Evolutionary conservation across 2,797 vertebrate species (phyloP).

Genomic region (Sarcoramphus papa): DNA sequence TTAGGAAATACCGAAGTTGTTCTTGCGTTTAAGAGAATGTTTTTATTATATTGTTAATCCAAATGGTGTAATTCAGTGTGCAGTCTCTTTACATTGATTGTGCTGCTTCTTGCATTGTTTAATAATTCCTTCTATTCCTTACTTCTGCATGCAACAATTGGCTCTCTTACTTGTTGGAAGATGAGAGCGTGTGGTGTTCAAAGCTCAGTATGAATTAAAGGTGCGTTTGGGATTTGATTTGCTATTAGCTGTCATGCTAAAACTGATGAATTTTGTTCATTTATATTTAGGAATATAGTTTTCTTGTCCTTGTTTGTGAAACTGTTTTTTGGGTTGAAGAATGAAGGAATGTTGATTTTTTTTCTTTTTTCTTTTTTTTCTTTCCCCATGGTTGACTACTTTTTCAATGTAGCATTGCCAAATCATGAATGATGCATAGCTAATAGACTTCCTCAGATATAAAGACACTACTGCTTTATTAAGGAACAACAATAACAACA

Average conservation of each 20-base stretch:
- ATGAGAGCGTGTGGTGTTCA: constrained; percentile 62
- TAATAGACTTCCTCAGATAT: neutral
- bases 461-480: neutral
- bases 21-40: neutral
- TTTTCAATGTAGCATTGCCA: neutral
- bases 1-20: neutral
- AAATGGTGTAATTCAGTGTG: neutral
- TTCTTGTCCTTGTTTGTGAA: neutral
- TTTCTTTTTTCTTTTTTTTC: neutral
- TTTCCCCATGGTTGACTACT: neutral
- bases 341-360: neutral
- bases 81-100: constrained; percentile 23
- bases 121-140: constrained; percentile 62
- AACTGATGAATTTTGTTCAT: neutral
- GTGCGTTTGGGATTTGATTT: constrained; percentile 60
- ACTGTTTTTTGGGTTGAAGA: neutral
- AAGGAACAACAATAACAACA: neutral
- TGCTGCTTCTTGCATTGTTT: constrained; percentile 29
- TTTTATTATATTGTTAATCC: neutral
- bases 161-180: constrained; percentile 65
- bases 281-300: neutral
- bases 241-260: constrained; percentile 11
- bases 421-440: neutral
- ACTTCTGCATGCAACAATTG: constrained; percentile 64
- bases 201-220: constrained; percentile 65